Evolutionary conservation across 2,113 vertebrate species (phyloP), one percentile per base, ranked within the genome.

Genomic region (Scytalopus superciliaris): DNA sequence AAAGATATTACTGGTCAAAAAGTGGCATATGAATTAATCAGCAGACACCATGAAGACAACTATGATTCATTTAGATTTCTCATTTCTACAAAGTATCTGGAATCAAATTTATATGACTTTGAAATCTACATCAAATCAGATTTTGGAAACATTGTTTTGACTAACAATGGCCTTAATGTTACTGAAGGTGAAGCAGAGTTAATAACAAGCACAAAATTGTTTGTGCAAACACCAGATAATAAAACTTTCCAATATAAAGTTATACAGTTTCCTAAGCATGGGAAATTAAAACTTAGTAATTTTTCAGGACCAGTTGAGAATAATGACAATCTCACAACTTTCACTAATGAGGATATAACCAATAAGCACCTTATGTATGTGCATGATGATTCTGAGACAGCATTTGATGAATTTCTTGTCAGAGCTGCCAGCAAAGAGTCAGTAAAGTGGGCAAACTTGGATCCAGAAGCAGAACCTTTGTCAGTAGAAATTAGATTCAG

Each of bases 361-460:
- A 96, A 94, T 28, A 97, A 98, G 50, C 89, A 67, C n/a, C 97
- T 99, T 59, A 98, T 99, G 93, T 99, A 99, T 37, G 93, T 98
- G 74, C 99, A 99, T 4, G 98, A 99, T 2, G 98, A 99, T 96
- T 98, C 98, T 69, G 99, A 99, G 97, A 98, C 98, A 3, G 91
- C 31, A 8, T 89, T 78, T 50, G 99, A 99, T 35, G 93, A 97
- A 37, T 99, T 99, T 96, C 93, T 96, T 64, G 98, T 99, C 47
- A 96, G 98, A 83, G 98, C 98, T 35, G 98, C 97, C 52, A 96
- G 94, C 53, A 96, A 60, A 62, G 91, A 94, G 56, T 96, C 85
- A 23, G 96, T 93, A 40, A 91, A 97, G 31, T 49, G 12, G 55
- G 11, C 5, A 5, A 56, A 40, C 50, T 47, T 92, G 30, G 81